phyloP scores from a whole-genome alignment of 2,888 invertebrate genomes.

The Orchesella flavescens region DNA sequence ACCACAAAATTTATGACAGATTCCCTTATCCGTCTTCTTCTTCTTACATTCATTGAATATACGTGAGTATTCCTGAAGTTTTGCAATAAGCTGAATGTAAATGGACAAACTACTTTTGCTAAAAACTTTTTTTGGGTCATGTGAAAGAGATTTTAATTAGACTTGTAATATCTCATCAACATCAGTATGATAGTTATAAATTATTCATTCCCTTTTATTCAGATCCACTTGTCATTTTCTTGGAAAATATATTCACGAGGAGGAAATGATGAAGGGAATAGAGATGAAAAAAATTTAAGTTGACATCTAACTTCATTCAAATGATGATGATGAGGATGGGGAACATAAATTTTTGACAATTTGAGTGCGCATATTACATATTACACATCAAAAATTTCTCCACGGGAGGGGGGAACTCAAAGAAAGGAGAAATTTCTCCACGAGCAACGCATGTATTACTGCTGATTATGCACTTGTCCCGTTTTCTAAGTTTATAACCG shows the following conservation, averaged over 20 bases:
- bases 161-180: not conserved
- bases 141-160: conserved; percentile 14
- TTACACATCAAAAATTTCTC: not conserved
- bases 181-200: too few species aligned
- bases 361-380: not conserved
- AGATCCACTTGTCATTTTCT: not conserved
- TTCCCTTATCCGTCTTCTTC: too few species aligned
- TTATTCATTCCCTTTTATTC: not conserved
- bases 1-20: conserved; percentile 16
- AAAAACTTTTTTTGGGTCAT: not conserved
- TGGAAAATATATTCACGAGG: not conserved
- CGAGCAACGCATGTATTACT: not conserved
- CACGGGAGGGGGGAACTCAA: not conserved
- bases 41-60: too few species aligned
- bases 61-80: too few species aligned
- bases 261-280: not conserved
- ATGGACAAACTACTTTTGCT: not conserved
- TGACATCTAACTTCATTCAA: not conserved
- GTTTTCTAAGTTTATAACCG: not conserved
- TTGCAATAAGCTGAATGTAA: not conserved
- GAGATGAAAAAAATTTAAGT: conserved; percentile 1
- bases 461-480: conserved; percentile 14
- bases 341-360: not conserved
- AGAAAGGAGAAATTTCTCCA: not conserved
- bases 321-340: not conserved